Base-by-base conservation (phyloP, 2,888 invertebrate species). In the Amaurobius ferox region DNA sequence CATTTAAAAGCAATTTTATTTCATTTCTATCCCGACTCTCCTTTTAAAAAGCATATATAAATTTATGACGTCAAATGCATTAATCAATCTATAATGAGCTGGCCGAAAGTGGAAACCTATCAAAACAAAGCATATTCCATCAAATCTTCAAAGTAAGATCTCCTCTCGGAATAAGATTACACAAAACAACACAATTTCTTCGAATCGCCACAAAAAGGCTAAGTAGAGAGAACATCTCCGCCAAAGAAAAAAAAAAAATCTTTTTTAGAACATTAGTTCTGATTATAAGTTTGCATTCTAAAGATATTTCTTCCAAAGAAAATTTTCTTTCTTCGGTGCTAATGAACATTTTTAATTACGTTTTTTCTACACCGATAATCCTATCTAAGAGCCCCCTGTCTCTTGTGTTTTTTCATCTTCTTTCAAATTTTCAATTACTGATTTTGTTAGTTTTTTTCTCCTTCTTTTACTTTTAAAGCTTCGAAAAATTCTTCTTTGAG, bases 321-420 rank as follows among this genome's bases (percentile, higher is more conserved):
- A 55, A 55, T 23, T 55, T 85, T 72, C 78, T 85, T 85, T 77
- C 66, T 66, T 67, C 39, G 67, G 72, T 77, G 83, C 71, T 85
- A 85, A 85, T 85, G 83, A 85, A 85, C 77, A 85, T 85, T 85
- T 85, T 85, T 85, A 85, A 85, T 85, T 85, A 85, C 83, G 70
- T 85, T 85, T 85, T 83, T 80, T 19, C 35, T 7, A 61, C 6
- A 23, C 55, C 72, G 39, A 85, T 85, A 83, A 83, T 83, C 81
- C 32, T 66, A 66, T 30, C 66, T 66, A 23, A 35, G 35, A 66
- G 66, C 32, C 55, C 44, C 79, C 79, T 74, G 68, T 74, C 74
- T 81, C 80, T 73, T 28, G 13, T 44, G 28, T 26, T 28, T 39
- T 44, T 48, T 62, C 48, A 71, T 68, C 23, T 40, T 26, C 71